phyloP scores from a whole-genome alignment of 1,140 invertebrate species.

The Zaprionus gabonicus region DNA sequence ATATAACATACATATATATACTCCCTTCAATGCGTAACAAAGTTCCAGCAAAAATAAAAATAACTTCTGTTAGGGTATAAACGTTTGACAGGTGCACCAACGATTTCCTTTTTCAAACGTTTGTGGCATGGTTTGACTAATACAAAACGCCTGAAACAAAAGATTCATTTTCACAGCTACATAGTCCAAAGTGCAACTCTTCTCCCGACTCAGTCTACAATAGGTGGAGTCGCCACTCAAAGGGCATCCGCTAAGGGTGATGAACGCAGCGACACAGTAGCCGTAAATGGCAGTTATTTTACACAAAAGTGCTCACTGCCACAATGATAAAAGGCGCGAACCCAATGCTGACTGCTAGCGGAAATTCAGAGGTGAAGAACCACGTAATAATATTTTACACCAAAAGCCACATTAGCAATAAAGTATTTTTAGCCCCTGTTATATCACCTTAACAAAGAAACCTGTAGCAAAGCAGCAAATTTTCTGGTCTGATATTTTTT shows the following conservation, averaged over 20 bases:
- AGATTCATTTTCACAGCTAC: conserved; percentile 68
- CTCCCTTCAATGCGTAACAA: background rate
- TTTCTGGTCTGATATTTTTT: conserved; percentile 62
- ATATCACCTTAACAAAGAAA: conserved; percentile 65
- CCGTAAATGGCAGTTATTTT: conserved; percentile 62
- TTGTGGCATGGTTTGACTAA: conserved; percentile 29
- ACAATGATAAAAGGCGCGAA: conserved; percentile 54
- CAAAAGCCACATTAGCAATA: conserved; percentile 18
- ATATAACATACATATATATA: background rate
- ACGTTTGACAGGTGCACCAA: conserved; percentile 48
- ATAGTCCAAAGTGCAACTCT: conserved; percentile 74
- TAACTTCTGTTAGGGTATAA: conserved; percentile 8
- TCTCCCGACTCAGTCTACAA: conserved; percentile 55
- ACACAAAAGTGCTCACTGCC: conserved; percentile 57
- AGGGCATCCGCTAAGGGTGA: conserved; percentile 63
- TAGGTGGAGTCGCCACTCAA: conserved; percentile 62
- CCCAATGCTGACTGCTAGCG: conserved; percentile 29
- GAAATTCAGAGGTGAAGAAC: conserved; percentile 72
- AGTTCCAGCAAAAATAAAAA: too few species aligned
- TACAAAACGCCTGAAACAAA: conserved; percentile 64
- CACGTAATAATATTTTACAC: conserved; percentile 72
- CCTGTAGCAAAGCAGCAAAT: conserved; percentile 53
- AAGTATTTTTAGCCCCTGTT: conserved; percentile 53
- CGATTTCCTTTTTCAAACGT: conserved; percentile 57
- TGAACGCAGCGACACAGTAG: conserved; percentile 31